Evolutionary conservation across 1,140 invertebrate genomes (phyloP).

Genomic region (Zaprionus africanus): DNA sequence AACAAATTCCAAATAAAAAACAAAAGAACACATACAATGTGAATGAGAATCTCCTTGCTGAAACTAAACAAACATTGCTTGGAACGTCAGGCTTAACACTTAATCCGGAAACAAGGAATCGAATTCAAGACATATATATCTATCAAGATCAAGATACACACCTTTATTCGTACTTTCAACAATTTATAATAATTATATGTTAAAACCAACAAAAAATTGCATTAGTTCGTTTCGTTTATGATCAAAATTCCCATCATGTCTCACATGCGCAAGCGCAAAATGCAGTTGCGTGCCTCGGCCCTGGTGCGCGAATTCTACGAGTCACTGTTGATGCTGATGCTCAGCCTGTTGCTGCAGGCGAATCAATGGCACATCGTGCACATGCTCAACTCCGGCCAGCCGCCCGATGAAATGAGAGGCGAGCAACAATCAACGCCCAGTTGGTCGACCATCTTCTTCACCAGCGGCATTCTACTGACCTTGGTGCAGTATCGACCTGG

Average conservation of each 20-base stretch:
- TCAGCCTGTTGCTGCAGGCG: slow-evolving; percentile 30
- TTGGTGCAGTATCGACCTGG: slow-evolving; percentile 24
- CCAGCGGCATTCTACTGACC: slow-evolving; percentile 31
- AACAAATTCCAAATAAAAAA: no score
- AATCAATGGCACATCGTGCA: slow-evolving; percentile 33
- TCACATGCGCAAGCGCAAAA: slow-evolving; percentile 1
- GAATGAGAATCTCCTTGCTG: no score
- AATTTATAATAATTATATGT: no score
- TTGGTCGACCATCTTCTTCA: slow-evolving; percentile 38
- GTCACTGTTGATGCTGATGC: slow-evolving; percentile 21
- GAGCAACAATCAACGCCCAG: background rate
- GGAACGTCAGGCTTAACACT: no score
- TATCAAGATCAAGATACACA: no score
- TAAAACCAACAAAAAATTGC: no score
- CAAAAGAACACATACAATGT: no score
- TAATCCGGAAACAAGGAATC: no score
- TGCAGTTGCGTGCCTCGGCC: background rate
- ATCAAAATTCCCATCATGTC: slow-evolving; percentile 21
- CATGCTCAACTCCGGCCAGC: background rate
- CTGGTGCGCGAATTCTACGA: slow-evolving; percentile 42
- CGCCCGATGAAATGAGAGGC: slow-evolving; percentile 11
- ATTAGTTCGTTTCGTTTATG: background rate
- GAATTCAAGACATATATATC: no score
- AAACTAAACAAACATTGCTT: no score
- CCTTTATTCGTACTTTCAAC: no score